phyloP scores from a whole-genome alignment of 2,113 vertebrate species.

The Chionodraco myersi region DNA sequence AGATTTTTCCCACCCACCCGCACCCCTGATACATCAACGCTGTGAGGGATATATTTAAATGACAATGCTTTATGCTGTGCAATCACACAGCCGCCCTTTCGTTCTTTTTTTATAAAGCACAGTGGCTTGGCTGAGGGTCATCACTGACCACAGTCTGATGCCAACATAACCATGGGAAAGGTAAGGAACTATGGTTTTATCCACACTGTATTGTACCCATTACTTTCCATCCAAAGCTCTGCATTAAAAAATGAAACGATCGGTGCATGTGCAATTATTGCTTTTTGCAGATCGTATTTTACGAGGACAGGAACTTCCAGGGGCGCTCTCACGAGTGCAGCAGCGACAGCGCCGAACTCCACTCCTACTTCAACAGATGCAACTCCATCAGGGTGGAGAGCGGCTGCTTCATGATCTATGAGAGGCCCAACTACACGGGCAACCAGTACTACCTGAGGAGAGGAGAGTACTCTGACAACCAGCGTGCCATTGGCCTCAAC shows the following conservation, averaged over 20 bases:
- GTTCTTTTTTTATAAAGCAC: conserved; percentile 77
- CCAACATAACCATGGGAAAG: conserved; percentile 74
- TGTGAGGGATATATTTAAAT: conserved; percentile 70
- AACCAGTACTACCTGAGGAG: conserved; percentile 81
- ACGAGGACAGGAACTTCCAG: conserved; percentile 82
- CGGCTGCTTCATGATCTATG: conserved; percentile 84
- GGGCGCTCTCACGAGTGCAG: conserved; percentile 81
- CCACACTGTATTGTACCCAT: not conserved
- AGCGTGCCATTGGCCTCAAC: conserved; percentile 76
- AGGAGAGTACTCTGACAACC: conserved; percentile 82
- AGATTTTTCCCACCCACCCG: conserved; percentile 32
- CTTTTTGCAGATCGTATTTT: conserved; percentile 80
- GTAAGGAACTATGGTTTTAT: conserved; percentile 48
- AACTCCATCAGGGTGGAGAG: conserved; percentile 83
- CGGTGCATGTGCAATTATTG: not conserved
- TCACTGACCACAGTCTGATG: conserved; percentile 44
- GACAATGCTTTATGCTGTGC: conserved; percentile 81
- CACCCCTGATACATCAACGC: conserved; percentile 56
- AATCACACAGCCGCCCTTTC: conserved; percentile 71
- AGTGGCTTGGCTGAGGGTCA: conserved; percentile 52
- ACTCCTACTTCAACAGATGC: conserved; percentile 79
- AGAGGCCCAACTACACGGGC: conserved; percentile 83
- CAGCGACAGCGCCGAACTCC: conserved; percentile 81
- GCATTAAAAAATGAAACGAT: not conserved
- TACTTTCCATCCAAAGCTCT: not conserved